Conservation (phyloP, 92 coral and sea anemone genomes). For the Anthopleura xanthogrammica region DNA sequence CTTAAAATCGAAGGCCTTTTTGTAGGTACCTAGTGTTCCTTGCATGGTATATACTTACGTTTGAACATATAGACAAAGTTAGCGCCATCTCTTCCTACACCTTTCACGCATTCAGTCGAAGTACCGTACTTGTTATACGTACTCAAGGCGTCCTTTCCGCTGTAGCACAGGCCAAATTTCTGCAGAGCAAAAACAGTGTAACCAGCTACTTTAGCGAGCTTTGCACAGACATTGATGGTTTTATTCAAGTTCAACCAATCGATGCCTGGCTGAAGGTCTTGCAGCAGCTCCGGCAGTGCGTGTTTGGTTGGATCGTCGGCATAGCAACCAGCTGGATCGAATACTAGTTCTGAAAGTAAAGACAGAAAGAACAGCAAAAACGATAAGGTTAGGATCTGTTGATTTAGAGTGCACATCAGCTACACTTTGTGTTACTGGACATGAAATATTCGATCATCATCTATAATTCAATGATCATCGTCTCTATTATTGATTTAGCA, state of each 20-base stretch:
- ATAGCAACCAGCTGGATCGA: slow-evolving; percentile 15
- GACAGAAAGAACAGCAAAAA: neutral
- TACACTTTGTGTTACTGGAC: too few species aligned
- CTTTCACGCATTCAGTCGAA: slow-evolving; percentile 6
- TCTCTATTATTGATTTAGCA: too few species aligned
- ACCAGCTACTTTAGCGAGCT: slow-evolving; percentile 18
- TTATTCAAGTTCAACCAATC: slow-evolving; percentile 25
- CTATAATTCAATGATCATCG: too few species aligned
- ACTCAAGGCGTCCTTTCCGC: slow-evolving; percentile 16
- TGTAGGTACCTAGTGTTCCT: too few species aligned
- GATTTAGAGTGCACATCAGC: neutral
- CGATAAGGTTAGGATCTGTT: neutral
- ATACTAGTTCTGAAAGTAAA: slow-evolving; percentile 12
- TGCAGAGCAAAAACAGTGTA: slow-evolving; percentile 14
- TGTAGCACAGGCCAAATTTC: slow-evolving; percentile 22
- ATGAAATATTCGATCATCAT: too few species aligned
- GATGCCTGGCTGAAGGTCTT: slow-evolving; percentile 10
- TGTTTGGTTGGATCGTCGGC: neutral
- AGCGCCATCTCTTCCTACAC: slow-evolving; percentile 10
- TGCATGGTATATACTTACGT: slow-evolving; percentile 16
- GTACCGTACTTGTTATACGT: slow-evolving; percentile 24
- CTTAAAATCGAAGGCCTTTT: too few species aligned
- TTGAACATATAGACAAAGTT: slow-evolving; percentile 28
- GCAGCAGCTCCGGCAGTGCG: slow-evolving; percentile 22
- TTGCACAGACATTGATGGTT: slow-evolving; percentile 19